Base-by-base conservation (phyloP, 2,113 vertebrate genomes). In the Motacilla tschutschensis region DNA sequence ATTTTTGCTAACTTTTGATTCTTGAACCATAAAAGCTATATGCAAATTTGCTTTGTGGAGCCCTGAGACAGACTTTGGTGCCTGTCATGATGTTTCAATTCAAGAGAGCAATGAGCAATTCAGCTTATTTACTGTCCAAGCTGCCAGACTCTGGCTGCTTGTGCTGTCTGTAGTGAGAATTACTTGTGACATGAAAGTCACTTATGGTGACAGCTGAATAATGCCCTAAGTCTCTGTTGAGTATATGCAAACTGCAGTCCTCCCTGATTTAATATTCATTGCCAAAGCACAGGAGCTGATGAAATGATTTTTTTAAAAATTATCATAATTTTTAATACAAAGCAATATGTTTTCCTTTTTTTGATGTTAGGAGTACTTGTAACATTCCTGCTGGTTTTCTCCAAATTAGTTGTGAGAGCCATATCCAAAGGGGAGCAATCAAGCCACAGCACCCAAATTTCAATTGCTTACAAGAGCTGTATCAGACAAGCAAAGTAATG, bases 101-200 rank as follows among this genome's bases (percentile, higher is more conserved):
- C 57, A 85, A 77, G 76, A 74, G 29, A 78, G 62, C 79, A 83
- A 80, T 78, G 79, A 87, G 89, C 93, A 93, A 87, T 90, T 91
- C 93, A 92, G 91, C 62, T 89, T 93, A 87, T 89, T 93, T 93
- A 74, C 69, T 3, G 6, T 80, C 89, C 79, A 38, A 74, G 82
- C 91, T 95, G 91, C 87, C 94, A 95, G 44, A 55, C 33, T 83
- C 72, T 90, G 76, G 76, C 87, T 85, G 65, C 82, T 85, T 89
- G 60, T 85, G 69, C 76, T 89, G 69, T 85, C 79, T 85, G 64
- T 60, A 67, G 69, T 57, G 33, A 89, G 72, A 92, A 95, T 94
- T 89, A 51, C 72, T 94, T 90, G 44, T 87, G 94, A 93, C 91
- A 67, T 83, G 57, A 51, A 90, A 92, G 94, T 92, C 87, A 90